Percentiles rank a stretch among this genome's conserved stretches.
phyloP scores from a whole-genome alignment of 2,797 vertebrate genomes.

The Notamacropus eugenii region DNA sequence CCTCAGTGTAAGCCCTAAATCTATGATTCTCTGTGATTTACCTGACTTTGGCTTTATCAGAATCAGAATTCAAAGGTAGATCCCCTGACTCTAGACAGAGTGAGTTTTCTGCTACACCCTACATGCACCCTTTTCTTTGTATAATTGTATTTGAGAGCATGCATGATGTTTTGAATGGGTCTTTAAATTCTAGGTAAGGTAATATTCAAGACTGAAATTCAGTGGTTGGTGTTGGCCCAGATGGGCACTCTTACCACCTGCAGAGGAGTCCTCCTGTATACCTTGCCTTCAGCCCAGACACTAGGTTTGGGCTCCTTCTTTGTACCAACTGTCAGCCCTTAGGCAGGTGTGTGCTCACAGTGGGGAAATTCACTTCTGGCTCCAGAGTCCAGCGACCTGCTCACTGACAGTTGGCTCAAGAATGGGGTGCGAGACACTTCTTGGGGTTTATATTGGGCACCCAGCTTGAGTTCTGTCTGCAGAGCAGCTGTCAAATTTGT shows the following conservation, averaged over 20 bases:
- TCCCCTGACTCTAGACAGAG: neutral
- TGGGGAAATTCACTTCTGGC: slow-evolving; percentile 54
- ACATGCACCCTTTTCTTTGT: neutral
- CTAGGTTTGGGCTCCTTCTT: neutral
- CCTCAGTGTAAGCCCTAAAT: neutral
- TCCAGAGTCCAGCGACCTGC: slow-evolving; percentile 5
- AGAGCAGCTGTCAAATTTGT: slow-evolving; percentile 54
- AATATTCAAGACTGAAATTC: slow-evolving; percentile 45
- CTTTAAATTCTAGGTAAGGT: slow-evolving; percentile 51
- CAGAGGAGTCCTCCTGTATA: neutral
- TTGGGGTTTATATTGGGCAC: slow-evolving; percentile 33
- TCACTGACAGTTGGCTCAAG: slow-evolving; percentile 21
- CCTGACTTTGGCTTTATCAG: neutral
- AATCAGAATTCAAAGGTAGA: neutral
- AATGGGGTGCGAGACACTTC: slow-evolving; percentile 12
- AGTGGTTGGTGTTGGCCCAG: slow-evolving; percentile 53
- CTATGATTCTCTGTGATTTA: neutral
- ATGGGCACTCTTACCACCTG: slow-evolving; percentile 12
- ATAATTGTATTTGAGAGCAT: slow-evolving; percentile 5
- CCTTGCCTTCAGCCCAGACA: neutral
- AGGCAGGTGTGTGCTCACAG: slow-evolving; percentile 50
- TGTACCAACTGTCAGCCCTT: slow-evolving; percentile 2
- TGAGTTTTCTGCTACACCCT: neutral
- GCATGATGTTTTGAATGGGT: slow-evolving; percentile 38
- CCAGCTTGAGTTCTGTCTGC: slow-evolving; percentile 41